Conservation (phyloP, 2,888 invertebrate species). For the Boloria euphrosyne region DNA sequence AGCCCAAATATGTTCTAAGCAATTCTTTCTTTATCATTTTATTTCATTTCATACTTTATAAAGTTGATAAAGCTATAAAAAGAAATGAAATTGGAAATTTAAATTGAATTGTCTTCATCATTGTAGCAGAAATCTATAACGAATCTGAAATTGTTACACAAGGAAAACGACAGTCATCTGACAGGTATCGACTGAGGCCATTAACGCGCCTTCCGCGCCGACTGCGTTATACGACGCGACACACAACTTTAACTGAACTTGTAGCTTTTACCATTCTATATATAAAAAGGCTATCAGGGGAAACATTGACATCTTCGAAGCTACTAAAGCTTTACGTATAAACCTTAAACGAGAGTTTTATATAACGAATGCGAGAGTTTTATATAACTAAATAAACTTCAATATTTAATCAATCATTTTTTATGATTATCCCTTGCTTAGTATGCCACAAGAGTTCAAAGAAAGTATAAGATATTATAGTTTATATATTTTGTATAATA, state of each 20-base stretch:
- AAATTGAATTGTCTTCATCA: neutral
- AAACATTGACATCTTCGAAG: neutral
- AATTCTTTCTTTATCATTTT: conserved; percentile 22
- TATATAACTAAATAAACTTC: conserved; percentile 1
- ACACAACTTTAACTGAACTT: conserved; percentile 32
- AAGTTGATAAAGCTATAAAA: neutral
- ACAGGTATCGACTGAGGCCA: conserved; percentile 65
- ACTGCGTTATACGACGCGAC: conserved; percentile 50
- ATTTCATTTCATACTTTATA: conserved; percentile 18
- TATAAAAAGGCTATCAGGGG: conserved; percentile 12
- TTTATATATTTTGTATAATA: too few species aligned
- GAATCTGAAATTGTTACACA: conserved; percentile 49
- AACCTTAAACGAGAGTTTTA: neutral
- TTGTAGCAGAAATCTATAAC: conserved; percentile 44
- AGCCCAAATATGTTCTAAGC: conserved; percentile 34
- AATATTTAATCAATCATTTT: neutral
- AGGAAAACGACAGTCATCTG: conserved; percentile 67
- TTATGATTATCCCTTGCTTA: neutral
- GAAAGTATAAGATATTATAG: too few species aligned
- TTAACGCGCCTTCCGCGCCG: conserved; percentile 62
- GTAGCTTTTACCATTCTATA: conserved; percentile 12
- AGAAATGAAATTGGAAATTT: neutral
- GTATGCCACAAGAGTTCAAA: too few species aligned
- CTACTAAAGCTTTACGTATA: neutral
- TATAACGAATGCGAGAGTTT: neutral